phyloP scores from a whole-genome alignment of 1,140 invertebrate species.

The Bicyclus anynana region DNA sequence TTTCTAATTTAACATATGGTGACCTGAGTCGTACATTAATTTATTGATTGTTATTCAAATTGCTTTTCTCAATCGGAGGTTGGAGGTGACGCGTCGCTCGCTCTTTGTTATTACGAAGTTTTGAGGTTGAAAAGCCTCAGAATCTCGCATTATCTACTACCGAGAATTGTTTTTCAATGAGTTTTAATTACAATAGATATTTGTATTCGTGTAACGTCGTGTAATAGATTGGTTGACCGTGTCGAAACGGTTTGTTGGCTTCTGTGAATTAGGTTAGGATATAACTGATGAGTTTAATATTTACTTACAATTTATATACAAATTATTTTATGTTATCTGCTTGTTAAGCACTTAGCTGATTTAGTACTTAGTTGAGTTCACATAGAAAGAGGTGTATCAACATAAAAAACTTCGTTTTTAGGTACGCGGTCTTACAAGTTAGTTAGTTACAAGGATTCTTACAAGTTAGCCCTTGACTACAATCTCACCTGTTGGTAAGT shows the following conservation, averaged over 20 bases:
- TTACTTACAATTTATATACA: background rate
- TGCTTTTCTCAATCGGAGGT: slow-evolving; percentile 71
- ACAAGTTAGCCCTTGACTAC: too few species aligned
- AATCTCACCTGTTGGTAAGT: too few species aligned
- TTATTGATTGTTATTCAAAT: slow-evolving; percentile 78
- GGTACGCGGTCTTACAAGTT: too few species aligned
- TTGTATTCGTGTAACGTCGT: slow-evolving; percentile 36
- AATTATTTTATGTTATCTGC: too few species aligned
- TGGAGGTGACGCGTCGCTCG: slow-evolving; percentile 63
- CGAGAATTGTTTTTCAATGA: slow-evolving; percentile 50
- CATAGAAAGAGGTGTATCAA: too few species aligned
- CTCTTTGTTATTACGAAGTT: slow-evolving; percentile 54
- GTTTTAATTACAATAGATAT: slow-evolving; percentile 35
- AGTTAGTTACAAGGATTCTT: too few species aligned
- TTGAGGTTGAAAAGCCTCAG: slow-evolving; percentile 43
- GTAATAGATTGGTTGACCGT: slow-evolving; percentile 44
- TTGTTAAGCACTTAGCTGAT: too few species aligned
- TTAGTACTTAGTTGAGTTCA: too few species aligned
- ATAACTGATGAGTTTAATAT: background rate
- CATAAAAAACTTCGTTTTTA: too few species aligned
- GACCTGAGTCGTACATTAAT: slow-evolving; percentile 57
- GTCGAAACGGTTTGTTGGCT: slow-evolving; percentile 47
- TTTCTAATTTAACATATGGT: background rate
- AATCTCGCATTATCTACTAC: slow-evolving; percentile 45
- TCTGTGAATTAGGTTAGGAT: slow-evolving; percentile 21